Percentiles rank a stretch among this genome's conserved stretches.
phyloP scores from a whole-genome alignment of 37 sponge, comb jelly and placozoan species.

The Diacarnus erythraeanus region DNA sequence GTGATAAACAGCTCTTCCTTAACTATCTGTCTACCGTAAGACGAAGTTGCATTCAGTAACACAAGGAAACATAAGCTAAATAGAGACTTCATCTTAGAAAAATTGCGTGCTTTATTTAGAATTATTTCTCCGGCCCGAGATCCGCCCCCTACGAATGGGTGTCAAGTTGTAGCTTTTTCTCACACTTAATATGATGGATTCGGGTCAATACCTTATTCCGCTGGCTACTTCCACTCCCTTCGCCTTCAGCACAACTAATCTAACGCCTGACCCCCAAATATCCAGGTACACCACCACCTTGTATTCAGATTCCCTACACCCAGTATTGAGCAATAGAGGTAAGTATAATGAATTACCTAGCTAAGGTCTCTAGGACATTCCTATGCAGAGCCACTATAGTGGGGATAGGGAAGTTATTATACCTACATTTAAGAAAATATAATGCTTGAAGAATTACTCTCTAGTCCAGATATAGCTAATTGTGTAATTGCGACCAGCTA shows the following conservation, averaged over 20 bases:
- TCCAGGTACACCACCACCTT: background rate
- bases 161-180: background rate
- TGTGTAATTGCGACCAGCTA: too few species aligned
- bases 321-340: conserved; percentile 22
- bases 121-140: background rate
- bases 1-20: conserved; percentile 56
- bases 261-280: background rate
- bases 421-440: too few species aligned
- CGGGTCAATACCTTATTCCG: background rate
- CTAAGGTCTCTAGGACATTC: background rate
- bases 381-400: too few species aligned
- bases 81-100: background rate
- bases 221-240: conserved; percentile 17
- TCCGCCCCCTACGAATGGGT: background rate
- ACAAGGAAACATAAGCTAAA: background rate
- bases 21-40: conserved; percentile 10
- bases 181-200: background rate
- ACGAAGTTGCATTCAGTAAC: background rate
- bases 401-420: too few species aligned
- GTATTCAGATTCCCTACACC: conserved; percentile 24
- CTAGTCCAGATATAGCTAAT: too few species aligned
- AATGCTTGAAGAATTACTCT: too few species aligned
- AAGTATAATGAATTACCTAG: background rate
- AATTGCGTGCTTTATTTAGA: conserved; percentile 2
- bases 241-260: background rate